Base-by-base conservation (phyloP, 2,797 vertebrate species). In the Danio kyathit region DNA sequence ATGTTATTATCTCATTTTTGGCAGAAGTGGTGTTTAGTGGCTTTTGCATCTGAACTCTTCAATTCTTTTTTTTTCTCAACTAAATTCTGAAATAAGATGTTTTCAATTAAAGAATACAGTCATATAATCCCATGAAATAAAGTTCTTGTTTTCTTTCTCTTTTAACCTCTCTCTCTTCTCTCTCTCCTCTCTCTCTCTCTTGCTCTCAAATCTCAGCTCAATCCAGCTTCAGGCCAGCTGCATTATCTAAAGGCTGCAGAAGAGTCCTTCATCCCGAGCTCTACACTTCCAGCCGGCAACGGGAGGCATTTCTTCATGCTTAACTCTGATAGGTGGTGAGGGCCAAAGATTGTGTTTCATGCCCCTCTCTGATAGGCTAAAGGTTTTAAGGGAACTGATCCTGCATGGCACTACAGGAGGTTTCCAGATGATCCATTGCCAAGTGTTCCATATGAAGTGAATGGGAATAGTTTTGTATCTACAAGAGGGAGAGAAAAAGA, bases 201-300 rank as follows among this genome's bases (percentile, higher is more conserved):
- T n/a, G n/a, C 61, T 54, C 44, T 63, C 69, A 54, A 56, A 46
- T 84, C 59, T 70, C 29, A 51, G 66, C 65, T 82, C 61, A 38
- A 59, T 75, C 74, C 71, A 56, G 84, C 80, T 86, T 81, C 40
- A 65, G 83, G 79, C 81, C 46, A 75, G 59, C 72, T 63, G 69
- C 76, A 80, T 84, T 86, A 85, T 85, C 82, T 83, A 78, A 86
- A 85, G 56, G 67, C 83, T 81, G 82, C 87, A 88, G 83, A 66
- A 74, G 72, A 74, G 65, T 60, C 44, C 48, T 77, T 67, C 70
- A 79, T 80, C 74, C 76, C 57, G 21, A 63, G 64, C 80, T 57
- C 60, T 84, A 52, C 59, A 76, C 66, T 44, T 54, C 49, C 70
- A 63, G 74, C 60, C 48, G 77, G 77, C 72, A 59, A 59, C 29